Base-by-base conservation (phyloP, 2,888 invertebrate species). In the Eristalis tenax region DNA sequence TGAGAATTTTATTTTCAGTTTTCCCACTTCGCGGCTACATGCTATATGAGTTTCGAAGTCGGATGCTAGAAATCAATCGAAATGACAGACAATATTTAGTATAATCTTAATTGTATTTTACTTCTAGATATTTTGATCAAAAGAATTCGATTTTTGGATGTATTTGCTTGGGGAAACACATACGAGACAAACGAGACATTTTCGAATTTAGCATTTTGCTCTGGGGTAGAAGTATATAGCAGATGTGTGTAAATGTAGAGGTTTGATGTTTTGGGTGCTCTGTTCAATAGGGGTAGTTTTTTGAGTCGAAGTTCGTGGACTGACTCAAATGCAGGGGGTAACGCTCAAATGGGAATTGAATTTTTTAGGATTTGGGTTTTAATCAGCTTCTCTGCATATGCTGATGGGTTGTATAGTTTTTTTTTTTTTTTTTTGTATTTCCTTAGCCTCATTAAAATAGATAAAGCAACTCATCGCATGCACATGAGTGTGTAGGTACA, bases 261-360 rank as follows among this genome's bases (percentile, higher is more conserved):
- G 85, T 74, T 10, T 59, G 23, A 2, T 75, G 70, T 83, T 83
- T 78, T 78, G 74, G 82, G 56, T 82, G 69, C 74, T 77, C 38
- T 38, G 56, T 65, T 5, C 69, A 32, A 75, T 77, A 73, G 78
- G 86, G 86, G 86, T 86, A 69, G 86, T 78, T 86, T 82, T 75
- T 78, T 78, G 86, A 86, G 82, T 86, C 74, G 86, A 83, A 69
- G 61, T 23, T 56, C 26, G 63, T 64, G n/a, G 18, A 1, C 6
- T 22, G n/a, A 86, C 86, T 86, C 86, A 86, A 83, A 75, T 66
- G 66, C 70, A 77, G 77, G 77, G 85, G 81, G 85, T 85, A 75
- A 83, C 70, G 59, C 83, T 82, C 82, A 83, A 50, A 78, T 82
- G 81, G 28, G 11, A 68, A 68, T 43, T 50, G 38, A 43, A 15